phyloP scores from a whole-genome alignment of 1,140 invertebrate species.

The Drosophila paulistorum region DNA sequence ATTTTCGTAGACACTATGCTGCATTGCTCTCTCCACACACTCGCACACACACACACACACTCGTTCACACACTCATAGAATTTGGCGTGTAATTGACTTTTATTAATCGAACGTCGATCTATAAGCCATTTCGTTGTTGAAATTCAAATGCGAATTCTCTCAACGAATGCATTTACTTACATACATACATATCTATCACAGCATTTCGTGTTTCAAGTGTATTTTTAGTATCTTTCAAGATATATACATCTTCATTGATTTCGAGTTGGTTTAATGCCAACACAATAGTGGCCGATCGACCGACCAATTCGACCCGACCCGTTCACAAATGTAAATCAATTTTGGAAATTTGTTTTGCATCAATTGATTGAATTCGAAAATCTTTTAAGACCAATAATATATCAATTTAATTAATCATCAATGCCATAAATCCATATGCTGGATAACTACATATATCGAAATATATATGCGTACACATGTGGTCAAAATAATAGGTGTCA shows the following conservation, averaged over 20 bases:
- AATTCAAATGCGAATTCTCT: constrained; percentile 20
- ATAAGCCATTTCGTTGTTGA: constrained; percentile 15
- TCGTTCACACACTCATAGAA: background rate
- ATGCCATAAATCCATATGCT: background rate
- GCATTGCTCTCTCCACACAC: constrained; percentile 9
- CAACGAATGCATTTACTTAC: constrained; percentile 57
- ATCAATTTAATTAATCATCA: background rate
- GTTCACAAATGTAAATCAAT: constrained; percentile 2
- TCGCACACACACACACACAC: background rate
- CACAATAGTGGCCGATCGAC: constrained; percentile 8
- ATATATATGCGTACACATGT: too few species aligned
- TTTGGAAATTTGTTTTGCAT: background rate
- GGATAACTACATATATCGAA: background rate
- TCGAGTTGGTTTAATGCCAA: constrained; percentile 63
- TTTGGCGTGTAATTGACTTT: constrained; percentile 24
- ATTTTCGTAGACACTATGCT: constrained; percentile 29
- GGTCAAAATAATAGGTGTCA: too few species aligned
- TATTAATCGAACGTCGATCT: constrained; percentile 21
- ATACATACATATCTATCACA: constrained; percentile 35
- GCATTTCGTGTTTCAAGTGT: constrained; percentile 37
- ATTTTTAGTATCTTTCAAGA: constrained; percentile 57
- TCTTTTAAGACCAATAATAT: background rate
- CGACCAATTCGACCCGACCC: background rate
- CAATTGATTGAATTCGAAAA: background rate
- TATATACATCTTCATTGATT: constrained; percentile 40